Evolutionary conservation across 2,797 vertebrate species (phyloP).

Genomic region (Orientallactaga sibirica): DNA sequence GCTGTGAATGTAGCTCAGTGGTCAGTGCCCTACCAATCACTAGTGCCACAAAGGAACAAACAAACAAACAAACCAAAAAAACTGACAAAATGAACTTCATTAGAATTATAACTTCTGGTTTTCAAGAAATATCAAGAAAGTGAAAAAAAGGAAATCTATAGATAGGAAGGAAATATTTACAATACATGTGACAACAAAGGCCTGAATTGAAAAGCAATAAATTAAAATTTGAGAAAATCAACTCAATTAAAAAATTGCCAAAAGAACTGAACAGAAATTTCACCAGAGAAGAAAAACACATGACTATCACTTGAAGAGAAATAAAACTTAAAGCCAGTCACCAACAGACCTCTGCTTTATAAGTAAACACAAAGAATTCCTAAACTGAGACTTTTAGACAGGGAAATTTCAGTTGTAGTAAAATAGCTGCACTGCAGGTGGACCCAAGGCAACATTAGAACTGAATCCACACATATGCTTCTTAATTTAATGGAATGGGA

Average conservation of each 20-base stretch:
- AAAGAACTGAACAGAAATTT: constrained; percentile 12
- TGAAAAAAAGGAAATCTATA: background rate
- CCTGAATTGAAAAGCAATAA: background rate
- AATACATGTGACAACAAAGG: background rate
- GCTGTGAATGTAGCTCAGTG: background rate
- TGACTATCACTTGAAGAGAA: constrained; percentile 31
- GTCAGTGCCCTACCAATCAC: background rate
- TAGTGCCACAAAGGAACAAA: background rate
- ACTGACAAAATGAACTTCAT: background rate
- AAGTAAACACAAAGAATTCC: background rate
- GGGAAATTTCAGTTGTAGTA: background rate
- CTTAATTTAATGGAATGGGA: constrained; percentile 37
- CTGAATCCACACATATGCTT: background rate
- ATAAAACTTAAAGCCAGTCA: constrained; percentile 36
- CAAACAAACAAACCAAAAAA: background rate
- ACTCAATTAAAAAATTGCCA: constrained; percentile 12
- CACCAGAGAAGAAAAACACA: constrained; percentile 11
- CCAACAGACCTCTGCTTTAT: background rate
- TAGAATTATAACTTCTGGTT: background rate
- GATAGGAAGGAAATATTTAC: constrained; percentile 10
- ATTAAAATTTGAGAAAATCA: background rate
- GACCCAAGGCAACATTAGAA: background rate
- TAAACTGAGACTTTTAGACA: background rate
- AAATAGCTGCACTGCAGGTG: background rate
- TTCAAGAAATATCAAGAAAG: constrained; percentile 47